These are phyloP conservation scores for Autographa gamma DNA, from an alignment of 2,888 invertebrate species.

Conservation along the genomic window DNA sequence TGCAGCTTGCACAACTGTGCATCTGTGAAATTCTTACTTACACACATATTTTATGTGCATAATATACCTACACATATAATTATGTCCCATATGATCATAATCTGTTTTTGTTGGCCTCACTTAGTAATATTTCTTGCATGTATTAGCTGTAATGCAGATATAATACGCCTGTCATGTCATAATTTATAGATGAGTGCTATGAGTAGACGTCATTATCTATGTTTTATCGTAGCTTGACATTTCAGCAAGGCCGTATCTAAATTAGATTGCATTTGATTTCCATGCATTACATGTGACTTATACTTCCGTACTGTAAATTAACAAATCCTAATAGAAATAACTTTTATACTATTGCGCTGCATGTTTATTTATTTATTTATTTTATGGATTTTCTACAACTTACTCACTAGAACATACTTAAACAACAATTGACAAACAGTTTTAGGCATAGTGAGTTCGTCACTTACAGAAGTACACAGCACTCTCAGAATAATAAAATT, in stretches of 20 bases:
- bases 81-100: background rate
- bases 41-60: background rate
- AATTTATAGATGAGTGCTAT: background rate
- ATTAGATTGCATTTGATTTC: background rate
- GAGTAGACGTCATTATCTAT: background rate
- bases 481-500: too few relatives aligned
- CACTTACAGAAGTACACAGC: too few relatives aligned
- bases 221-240: background rate
- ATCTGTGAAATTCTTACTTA: constrained; percentile 14
- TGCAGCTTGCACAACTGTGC: constrained; percentile 45
- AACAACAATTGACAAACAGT: too few relatives aligned
- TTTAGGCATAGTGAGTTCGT: too few relatives aligned
- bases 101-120: constrained; percentile 2
- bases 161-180: background rate
- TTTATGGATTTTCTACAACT: too few relatives aligned
- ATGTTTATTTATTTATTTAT: too few relatives aligned
- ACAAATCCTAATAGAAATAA: too few relatives aligned
- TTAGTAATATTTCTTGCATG: background rate
- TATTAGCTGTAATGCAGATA: too few relatives aligned
- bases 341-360: too few relatives aligned
- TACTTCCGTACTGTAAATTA: background rate
- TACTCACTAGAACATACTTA: too few relatives aligned
- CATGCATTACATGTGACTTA: background rate
- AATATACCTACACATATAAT: background rate
- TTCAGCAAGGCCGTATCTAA: background rate